Evolutionary conservation across 92 coral and sea anemone genomes (phyloP), one percentile per base, ranked within the genome.

Genomic region (Pocillopora grandis): DNA sequence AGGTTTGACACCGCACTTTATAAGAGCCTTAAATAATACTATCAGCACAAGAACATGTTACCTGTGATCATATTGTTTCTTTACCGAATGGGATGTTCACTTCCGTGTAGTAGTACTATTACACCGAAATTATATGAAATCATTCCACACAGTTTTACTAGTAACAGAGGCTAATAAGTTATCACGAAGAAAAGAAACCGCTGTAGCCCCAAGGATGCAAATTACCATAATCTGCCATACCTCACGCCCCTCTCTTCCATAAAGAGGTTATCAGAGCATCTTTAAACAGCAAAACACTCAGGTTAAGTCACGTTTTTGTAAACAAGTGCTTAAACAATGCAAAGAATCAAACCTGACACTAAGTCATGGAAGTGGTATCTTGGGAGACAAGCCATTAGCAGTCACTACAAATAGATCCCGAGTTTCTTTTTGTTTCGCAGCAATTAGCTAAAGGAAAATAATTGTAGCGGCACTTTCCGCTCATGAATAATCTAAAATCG

Each of bases 211-310:
- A 27, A 55, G 75, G 75, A 12, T 55, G 2, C 57, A 33, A 68
- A 70, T 70, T 70, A 70, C 12, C 75, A 70, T 70, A 70, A 68
- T 35, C 42, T 70, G 42, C 21, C 75, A 70, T 70, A 70, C 12
- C 18, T 70, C 75, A 70, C 75, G 56, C 75, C 75, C 75, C 57
- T 70, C 5, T 20, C 19, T 37, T 35, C 55, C 9, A 16, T 17
- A n/a, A n/a, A 37, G 2, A 37, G 57, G 42, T 70, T 15, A 70
- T 35, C 36, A 70, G 33, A 70, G 20, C 75, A 70, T 70, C 20
- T 49, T 16, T 35, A 42, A 33, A 15, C 33, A 55, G 14, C 15
- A 68, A 68, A 35, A 68, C 49, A 13, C 36, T 68, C 74, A 69
- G 23, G 3, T 14, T 12, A 70, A 70, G 20, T 37, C 75, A 42